phyloP scores from a whole-genome alignment of 2,797 vertebrate genomes.

The Muscicapa striata region DNA sequence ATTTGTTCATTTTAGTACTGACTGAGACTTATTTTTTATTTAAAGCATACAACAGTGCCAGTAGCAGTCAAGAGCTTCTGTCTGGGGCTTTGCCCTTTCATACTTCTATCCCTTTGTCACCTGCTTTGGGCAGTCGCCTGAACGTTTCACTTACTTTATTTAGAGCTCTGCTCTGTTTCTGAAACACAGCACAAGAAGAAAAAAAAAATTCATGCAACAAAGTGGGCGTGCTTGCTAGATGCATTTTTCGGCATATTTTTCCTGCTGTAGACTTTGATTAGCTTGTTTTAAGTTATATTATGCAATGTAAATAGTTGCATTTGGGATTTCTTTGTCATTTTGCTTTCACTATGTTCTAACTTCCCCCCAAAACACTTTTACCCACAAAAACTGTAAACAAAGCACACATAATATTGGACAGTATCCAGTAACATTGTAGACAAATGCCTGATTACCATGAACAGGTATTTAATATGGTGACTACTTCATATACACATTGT shows the following conservation, averaged over 20 bases:
- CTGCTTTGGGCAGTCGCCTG: background rate
- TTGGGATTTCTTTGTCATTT: rapidly evolving
- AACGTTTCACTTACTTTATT: background rate
- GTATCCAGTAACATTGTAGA: background rate
- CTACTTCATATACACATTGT: background rate
- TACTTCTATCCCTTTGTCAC: background rate
- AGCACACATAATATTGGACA: background rate
- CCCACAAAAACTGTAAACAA: background rate
- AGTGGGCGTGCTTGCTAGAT: background rate
- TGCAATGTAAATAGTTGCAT: background rate
- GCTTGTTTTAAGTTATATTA: background rate
- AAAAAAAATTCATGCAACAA: background rate
- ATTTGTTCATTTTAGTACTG: background rate
- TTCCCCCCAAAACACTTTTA: background rate
- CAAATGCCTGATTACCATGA: background rate
- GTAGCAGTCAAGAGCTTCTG: background rate
- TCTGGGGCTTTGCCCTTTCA: background rate
- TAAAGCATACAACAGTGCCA: background rate
- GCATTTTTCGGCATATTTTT: background rate
- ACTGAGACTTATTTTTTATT: background rate
- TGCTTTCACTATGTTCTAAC: background rate
- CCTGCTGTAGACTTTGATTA: background rate
- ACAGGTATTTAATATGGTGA: background rate
- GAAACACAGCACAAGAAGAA: background rate
- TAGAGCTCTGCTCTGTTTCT: background rate